Evolutionary conservation across 2,888 invertebrate genomes (phyloP), one percentile per base, ranked within the genome.

Genomic region (Cephus spinipes): DNA sequence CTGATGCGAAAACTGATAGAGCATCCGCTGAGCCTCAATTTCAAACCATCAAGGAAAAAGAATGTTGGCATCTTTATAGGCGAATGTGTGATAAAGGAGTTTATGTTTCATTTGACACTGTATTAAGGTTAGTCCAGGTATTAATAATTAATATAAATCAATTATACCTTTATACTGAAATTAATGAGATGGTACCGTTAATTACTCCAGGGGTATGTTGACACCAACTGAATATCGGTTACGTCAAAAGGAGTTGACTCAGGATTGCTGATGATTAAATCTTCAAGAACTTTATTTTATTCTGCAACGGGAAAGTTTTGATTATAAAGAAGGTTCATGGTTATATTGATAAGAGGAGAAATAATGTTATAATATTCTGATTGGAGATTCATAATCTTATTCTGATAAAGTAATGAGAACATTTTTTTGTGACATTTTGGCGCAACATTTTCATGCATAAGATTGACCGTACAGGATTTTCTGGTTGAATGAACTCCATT

Each of bases 141-240:
- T 31, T 69, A 30, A 30, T 69, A 30, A 69, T 30, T 12, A 69
- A 32, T 30, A 32, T 69, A n/a, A 31, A 76, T 6, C 4, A n/a
- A 33, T 69, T 23, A 73, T 12, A 73, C 15, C 12, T 34, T 15
- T 69, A 76, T 77, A 75, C 33, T 15, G 15, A 15, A 40, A 15
- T 15, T 40, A 40, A 40, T 40, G 40, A 40, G 4, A 15, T 15
- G 40, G 0, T 6, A 40, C 4, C 15, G 6, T 40, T 40, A 15
- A 40, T 79, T 75, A 79, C 91, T 91, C 76, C 89, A 93, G 95
- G 83, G 95, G 95, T 68, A 94, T 95, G 94, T 89, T 95, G 81
- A 95, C 95, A 12, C 95, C 95, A 6, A 95, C 95, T 0, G 95
- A 95, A 88, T 95, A 95, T 87, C 92, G 95, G 82, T 92, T 94